Base-by-base conservation (phyloP, 2,797 vertebrate species). In the Taenioides sp. region DNA sequence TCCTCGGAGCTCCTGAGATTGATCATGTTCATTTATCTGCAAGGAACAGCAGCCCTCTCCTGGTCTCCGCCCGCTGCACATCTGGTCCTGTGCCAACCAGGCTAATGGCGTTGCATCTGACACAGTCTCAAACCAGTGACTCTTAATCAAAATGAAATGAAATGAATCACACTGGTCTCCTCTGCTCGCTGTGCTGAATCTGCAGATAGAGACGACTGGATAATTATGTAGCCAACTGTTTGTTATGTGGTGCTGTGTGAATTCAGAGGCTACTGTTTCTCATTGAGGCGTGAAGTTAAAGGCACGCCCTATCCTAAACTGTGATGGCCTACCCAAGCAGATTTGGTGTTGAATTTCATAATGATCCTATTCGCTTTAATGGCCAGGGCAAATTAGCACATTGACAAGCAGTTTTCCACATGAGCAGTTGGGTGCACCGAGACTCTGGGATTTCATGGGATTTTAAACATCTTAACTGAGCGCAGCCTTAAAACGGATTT, bases 51-150 rank as follows among this genome's bases (percentile, higher is more conserved):
- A 77, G 78, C 14, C 54, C 72, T 75, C 86, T 73, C 69, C 69
- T 70, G 80, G 80, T 50, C 61, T 59, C 64, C 50, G 55, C 65
- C 74, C 16, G 18, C 25, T 34, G 65, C 77, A 49, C 68, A 65
- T 85, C 87, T 92, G 91, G 86, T 84, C 65, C 66, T 73, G 82
- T 84, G 79, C 90, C 89, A 87, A 76, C 17, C 69, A 61, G 79
- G 78, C 81, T 90, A 92, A 91, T 90, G 85, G 89, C 82, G 77
- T 86, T 80, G 80, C 86, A 88, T 87, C 87, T 88, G 85, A 91
- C 79, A 81, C 70, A 78, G 85, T 90, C 81, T 86, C 75, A 76
- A 82, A 73, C 81, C 80, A 76, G 47, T 84, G 85, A 80, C 79
- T 90, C 87, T 85, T 89, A 92, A 92, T 85, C 78, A 88, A 78